Evolutionary conservation across 2,888 invertebrate species (phyloP).

Genomic region (Cheilosia pagana): DNA sequence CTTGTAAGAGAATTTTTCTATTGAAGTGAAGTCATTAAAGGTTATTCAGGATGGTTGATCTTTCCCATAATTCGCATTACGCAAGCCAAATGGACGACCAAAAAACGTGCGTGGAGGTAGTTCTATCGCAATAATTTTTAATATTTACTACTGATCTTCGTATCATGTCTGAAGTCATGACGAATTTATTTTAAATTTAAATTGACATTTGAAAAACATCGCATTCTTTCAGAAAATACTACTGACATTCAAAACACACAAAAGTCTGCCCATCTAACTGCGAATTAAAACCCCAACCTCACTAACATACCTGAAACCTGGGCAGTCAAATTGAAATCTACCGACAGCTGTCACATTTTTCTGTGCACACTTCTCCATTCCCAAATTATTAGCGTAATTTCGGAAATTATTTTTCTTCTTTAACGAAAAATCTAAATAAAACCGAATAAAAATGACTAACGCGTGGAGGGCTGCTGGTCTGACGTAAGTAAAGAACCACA

Average conservation of each 20-base stretch:
- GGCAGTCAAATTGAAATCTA: not conserved
- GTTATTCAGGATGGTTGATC: too few relatives aligned
- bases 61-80: too few relatives aligned
- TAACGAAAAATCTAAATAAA: conserved; percentile 36
- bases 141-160: too few relatives aligned
- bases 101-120: too few relatives aligned
- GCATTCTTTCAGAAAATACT: not conserved
- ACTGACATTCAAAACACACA: too few relatives aligned
- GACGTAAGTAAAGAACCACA: conserved; percentile 86
- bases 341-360: conserved; percentile 50
- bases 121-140: too few relatives aligned
- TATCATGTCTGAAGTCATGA: too few relatives aligned
- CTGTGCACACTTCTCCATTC: conserved; percentile 37
- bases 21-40: too few relatives aligned
- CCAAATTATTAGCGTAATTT: conserved; percentile 15
- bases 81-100: too few relatives aligned
- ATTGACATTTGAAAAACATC: too few relatives aligned
- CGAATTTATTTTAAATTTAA: too few relatives aligned
- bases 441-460: conserved; percentile 86
- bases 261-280: conserved; percentile 31
- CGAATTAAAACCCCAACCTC: not conserved
- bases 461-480: conserved; percentile 92
- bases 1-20: too few relatives aligned
- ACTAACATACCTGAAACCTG: conserved; percentile 45
- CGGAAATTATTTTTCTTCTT: conserved; percentile 28